Percentiles rank a stretch among this genome's conserved stretches.
Evolutionary conservation across 2,113 vertebrate species (phyloP).

Genomic region (Tretioscincus oriximinensis): DNA sequence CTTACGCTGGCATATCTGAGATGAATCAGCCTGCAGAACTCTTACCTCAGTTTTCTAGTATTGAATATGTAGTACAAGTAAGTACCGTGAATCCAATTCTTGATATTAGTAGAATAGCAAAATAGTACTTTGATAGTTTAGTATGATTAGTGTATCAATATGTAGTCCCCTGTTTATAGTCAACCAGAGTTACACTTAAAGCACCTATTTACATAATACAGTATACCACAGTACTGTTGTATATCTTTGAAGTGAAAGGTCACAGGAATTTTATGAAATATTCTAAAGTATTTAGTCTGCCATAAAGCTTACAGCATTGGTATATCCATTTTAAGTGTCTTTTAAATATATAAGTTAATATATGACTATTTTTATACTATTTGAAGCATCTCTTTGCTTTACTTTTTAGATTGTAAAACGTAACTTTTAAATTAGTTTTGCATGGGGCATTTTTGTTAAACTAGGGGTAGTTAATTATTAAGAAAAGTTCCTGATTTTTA

Average conservation of each 20-base stretch:
- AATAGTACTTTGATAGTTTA: neutral
- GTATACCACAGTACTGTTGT: neutral
- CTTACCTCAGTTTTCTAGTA: slow-evolving; percentile 96
- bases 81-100: slow-evolving; percentile 31
- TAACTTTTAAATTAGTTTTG: neutral
- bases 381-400: neutral
- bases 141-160: neutral
- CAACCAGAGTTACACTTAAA: neutral
- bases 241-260: neutral
- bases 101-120: neutral
- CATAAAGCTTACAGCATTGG: neutral
- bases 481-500: neutral
- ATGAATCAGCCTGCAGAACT: slow-evolving; percentile 96
- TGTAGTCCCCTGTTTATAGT: neutral
- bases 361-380: neutral
- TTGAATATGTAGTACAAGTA: slow-evolving; percentile 98
- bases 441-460: neutral
- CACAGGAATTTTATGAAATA: neutral
- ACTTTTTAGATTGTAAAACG: neutral
- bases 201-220: neutral
- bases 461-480: neutral
- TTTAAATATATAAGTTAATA: neutral
- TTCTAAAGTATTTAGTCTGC: neutral
- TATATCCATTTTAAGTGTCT: neutral
- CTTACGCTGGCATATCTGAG: slow-evolving; percentile 96